These are phyloP conservation scores for Sorex fumeus DNA, from an alignment of 2,113 vertebrate species.

Conservation along the genomic window DNA sequence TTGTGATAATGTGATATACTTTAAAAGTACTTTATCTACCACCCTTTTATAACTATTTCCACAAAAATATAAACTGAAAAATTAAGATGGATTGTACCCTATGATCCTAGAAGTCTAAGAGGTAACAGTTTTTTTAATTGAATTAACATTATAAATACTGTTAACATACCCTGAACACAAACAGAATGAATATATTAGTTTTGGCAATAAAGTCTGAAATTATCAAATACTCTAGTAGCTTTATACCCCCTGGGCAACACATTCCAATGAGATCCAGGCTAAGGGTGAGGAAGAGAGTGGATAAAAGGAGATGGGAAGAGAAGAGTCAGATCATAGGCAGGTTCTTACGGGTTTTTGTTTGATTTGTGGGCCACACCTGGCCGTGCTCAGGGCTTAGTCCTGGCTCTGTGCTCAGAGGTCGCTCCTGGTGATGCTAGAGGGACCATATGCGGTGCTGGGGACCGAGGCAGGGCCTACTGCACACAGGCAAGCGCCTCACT, in stretches of 20 bases:
- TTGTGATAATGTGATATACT: background rate
- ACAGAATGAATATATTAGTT: background rate
- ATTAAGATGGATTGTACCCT: background rate
- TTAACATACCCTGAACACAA: background rate
- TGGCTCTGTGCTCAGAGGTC: too few relatives aligned
- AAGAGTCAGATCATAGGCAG: too few relatives aligned
- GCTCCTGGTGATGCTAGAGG: too few relatives aligned
- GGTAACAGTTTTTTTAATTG: background rate
- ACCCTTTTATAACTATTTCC: background rate
- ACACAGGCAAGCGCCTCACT: too few relatives aligned
- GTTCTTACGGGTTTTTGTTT: too few relatives aligned
- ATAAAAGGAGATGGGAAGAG: background rate
- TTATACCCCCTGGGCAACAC: background rate
- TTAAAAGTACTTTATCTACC: background rate
- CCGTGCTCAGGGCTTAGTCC: too few relatives aligned
- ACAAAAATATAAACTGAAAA: conserved; percentile 27
- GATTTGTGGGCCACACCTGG: too few relatives aligned
- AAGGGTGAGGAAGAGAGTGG: background rate
- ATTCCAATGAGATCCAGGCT: background rate
- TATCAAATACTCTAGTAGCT: background rate
- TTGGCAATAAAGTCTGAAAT: background rate
- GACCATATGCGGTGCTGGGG: too few relatives aligned
- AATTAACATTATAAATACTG: background rate
- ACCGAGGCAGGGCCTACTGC: too few relatives aligned
- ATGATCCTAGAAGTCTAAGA: background rate